Base-by-base conservation (phyloP, 2,113 vertebrate genomes). In the Pantherophis guttatus region DNA sequence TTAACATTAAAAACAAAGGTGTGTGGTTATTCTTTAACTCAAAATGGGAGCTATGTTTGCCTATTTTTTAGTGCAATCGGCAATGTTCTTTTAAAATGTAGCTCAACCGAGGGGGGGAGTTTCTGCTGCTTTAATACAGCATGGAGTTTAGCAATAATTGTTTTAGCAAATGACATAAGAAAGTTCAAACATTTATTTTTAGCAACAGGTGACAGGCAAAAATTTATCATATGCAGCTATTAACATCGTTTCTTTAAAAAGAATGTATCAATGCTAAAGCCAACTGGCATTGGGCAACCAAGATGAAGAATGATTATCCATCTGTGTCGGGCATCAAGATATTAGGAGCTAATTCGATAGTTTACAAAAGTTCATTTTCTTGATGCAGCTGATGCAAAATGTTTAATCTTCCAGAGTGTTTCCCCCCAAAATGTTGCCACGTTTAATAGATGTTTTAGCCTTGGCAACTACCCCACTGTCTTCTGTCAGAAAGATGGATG, bases 401-500 rank as follows among this genome's bases (percentile, higher is more conserved):
- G 92, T 92, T 95, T 94, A 94, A 94, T 94, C 90, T 95, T 88
- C 52, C 52, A 52, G 93, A 94, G 91, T 92, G 90, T 92, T 94
- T 94, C 44, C 91, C 90, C 91, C 93, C 11, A 87, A 94, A 95
- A 95, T 87, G 93, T 93, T 94, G 90, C 93, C 52, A 39, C 91
- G 92, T 91, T 54, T 96, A 81, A 93, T 93, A 87, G 86, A 90
- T 95, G 59, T 50, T 95, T 93, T 89, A 93, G 88, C 81, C 57
- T 93, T 94, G 94, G 93, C 90, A 86, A 39, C 93, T 52, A 94
- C 93, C 89, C 90, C 88, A 88, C 85, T 87, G 91, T 91, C 50
- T 86, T 93, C 94, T 95, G 94, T 95, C 95, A 94, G 89, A 89
- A 95, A 95, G 95, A 95, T 94, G 88, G 93, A 95, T 93, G 95